Conservation (phyloP, 2,113 vertebrate genomes). For the Daboia siamensis region DNA sequence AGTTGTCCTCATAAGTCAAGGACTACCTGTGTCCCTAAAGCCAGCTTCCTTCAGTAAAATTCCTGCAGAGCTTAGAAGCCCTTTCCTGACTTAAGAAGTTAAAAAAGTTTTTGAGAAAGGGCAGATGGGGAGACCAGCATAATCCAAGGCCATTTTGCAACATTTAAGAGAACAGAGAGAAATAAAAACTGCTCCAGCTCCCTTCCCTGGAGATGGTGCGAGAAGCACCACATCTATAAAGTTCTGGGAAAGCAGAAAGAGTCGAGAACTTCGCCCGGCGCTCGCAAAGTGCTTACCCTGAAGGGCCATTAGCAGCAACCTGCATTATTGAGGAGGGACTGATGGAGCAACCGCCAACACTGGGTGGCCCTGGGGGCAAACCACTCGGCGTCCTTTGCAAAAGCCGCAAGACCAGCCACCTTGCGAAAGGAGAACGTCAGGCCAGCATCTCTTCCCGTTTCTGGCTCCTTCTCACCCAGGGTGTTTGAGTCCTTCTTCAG, state of each 20-base stretch:
- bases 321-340: constrained; percentile 52
- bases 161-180: not conserved
- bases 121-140: not conserved
- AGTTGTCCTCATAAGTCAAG: no score
- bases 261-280: not conserved
- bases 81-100: not conserved
- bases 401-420: constrained; percentile 10
- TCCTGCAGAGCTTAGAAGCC: not conserved
- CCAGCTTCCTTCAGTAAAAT: not conserved
- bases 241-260: not conserved
- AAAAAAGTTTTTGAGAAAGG: not conserved
- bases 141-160: not conserved
- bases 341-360: not conserved
- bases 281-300: constrained; percentile 5
- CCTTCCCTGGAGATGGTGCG: not conserved
- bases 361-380: constrained; percentile 58
- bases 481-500: not conserved
- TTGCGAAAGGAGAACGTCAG: not conserved
- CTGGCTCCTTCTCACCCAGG: not conserved
- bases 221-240: not conserved
- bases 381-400: constrained; percentile 50
- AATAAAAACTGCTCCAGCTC: not conserved
- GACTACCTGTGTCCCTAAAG: no score
- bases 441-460: not conserved
- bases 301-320: constrained; percentile 20